phyloP scores from a whole-genome alignment of 2,888 invertebrate species.

The Taphrorychus bicolor region DNA sequence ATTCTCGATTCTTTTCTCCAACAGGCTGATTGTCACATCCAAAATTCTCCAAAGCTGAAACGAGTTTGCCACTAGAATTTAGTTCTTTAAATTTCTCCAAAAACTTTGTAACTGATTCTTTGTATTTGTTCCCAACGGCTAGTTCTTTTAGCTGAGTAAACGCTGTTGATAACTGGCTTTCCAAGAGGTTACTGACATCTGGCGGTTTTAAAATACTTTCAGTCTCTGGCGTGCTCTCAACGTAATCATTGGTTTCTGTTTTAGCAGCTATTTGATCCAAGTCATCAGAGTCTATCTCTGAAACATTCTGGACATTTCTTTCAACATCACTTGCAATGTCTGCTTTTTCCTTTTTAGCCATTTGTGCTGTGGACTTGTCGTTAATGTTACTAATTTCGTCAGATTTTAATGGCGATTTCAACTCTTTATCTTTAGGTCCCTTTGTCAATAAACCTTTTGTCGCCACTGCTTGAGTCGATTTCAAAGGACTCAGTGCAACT shows the following conservation, averaged over 20 bases:
- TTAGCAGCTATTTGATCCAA: constrained; percentile 15
- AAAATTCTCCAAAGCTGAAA: constrained; percentile 1
- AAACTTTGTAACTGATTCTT: background rate
- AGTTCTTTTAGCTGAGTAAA: constrained; percentile 1
- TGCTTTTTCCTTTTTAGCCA: too few species aligned
- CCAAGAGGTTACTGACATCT: background rate
- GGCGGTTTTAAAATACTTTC: too few species aligned
- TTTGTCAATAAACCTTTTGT: too few species aligned
- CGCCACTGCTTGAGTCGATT: background rate
- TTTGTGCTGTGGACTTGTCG: too few species aligned
- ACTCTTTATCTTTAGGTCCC: too few species aligned
- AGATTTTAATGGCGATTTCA: too few species aligned
- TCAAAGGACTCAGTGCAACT: background rate
- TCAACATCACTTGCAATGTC: background rate
- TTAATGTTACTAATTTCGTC: too few species aligned
- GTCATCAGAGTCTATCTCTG: constrained; percentile 24
- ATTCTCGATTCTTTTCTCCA: too few species aligned
- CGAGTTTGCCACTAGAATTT: background rate
- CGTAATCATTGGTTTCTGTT: background rate
- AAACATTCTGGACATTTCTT: background rate
- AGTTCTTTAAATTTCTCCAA: constrained; percentile 3
- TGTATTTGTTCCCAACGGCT: background rate
- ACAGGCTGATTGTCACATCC: too few species aligned
- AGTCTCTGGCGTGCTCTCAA: background rate
- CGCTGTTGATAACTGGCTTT: background rate